Base-by-base conservation (phyloP, 2,888 invertebrate genomes). In the Patella ulyssiponensis region DNA sequence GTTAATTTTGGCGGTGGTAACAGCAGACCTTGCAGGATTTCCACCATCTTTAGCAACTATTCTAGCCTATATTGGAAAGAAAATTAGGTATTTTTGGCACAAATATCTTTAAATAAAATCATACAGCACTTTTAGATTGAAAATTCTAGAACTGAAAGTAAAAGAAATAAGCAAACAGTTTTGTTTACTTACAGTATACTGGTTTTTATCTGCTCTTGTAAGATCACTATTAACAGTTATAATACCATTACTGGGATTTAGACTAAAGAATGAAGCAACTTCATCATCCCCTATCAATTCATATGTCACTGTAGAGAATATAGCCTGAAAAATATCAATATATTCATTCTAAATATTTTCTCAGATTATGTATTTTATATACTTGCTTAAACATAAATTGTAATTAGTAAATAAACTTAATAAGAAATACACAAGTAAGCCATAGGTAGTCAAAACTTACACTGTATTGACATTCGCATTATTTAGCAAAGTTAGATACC, bases 21-120 rank as follows among this genome's bases (percentile, higher is more conserved):
- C 81, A 1, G 84, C 84, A 23, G 82, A 81, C 71, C 79, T 78
- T 2, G 87, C 79, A 58, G 89, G 90, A 20, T 75, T 79, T n/a
- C 90, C 90, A 69, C 86, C 85, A 79, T 91, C 90, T n/a, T 69
- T 51, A 1, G 87, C 90, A 14, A 82, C 74, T 9, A 90, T 84
- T 51, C 87, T 84, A 44, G 87, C 79, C 88, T 88, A 77, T 14
- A 81, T 74, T 51, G 15, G 9, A 64, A n/a, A 33, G 44, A 74
- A n/a, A 23, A 15, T 20, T 20, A n/a, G 15, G 72, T 52, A n/a
- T 71, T 71, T 33, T 71, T 44, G 20, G 27, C 3, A 20, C 12
- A 51, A 44, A 12, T 33, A 12, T 33, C 44, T 3, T 3, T 1
- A 71, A 44, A 3, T 14, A 71, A 14, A 11, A 71, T 33, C 1